Evolutionary conservation across 2,113 vertebrate genomes (phyloP).

Genomic region (Gobiocypris rarus): DNA sequence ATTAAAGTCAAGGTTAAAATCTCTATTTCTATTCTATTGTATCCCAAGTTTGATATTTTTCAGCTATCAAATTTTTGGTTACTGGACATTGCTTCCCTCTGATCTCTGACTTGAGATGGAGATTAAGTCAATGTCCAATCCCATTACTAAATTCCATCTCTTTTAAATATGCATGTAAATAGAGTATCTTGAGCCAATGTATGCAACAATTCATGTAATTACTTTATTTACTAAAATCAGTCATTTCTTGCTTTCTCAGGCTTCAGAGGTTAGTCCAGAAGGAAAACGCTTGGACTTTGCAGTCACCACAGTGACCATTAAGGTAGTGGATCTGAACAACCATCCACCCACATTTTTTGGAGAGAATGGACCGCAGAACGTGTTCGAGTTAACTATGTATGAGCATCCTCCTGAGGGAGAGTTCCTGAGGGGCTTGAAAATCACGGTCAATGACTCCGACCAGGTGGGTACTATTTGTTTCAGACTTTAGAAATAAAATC

Average conservation of each 20-base stretch:
- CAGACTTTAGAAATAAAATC: not conserved
- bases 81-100: not conserved
- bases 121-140: slow-evolving; percentile 12
- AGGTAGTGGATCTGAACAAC: slow-evolving; percentile 94
- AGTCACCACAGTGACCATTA: slow-evolving; percentile 81
- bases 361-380: slow-evolving; percentile 87
- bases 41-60: not conserved
- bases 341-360: slow-evolving; percentile 94
- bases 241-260: slow-evolving; percentile 70
- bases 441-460: slow-evolving; percentile 94
- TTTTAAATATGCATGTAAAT: not conserved
- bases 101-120: not conserved
- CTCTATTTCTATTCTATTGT: not conserved
- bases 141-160: slow-evolving; percentile 19
- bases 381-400: slow-evolving; percentile 89
- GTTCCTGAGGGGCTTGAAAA: slow-evolving; percentile 89
- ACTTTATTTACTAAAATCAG: not conserved
- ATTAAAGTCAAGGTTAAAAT: slow-evolving; percentile 85
- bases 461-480: slow-evolving; percentile 76
- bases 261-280: slow-evolving; percentile 81
- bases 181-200: not conserved
- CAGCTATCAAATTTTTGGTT: not conserved
- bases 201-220: not conserved
- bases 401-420: slow-evolving; percentile 94
- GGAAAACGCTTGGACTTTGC: slow-evolving; percentile 70